Percentiles rank a stretch among this genome's conserved stretches.
These are phyloP conservation scores for Aphodius sticticus DNA, from an alignment of 2,888 invertebrate species.

Conservation along the genomic window DNA sequence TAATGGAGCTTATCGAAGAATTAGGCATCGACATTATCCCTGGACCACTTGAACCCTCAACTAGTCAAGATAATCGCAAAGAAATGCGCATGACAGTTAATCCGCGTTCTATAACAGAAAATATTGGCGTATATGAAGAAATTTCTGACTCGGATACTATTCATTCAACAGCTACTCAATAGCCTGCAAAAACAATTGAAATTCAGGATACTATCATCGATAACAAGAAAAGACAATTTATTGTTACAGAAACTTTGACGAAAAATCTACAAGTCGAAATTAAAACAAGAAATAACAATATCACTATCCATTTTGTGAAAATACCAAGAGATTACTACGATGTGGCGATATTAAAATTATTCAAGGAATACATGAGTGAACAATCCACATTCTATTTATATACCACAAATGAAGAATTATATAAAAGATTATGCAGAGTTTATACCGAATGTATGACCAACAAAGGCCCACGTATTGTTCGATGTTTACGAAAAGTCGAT, in stretches of 20 bases:
- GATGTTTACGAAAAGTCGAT: slow-evolving; percentile 11
- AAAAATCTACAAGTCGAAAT: slow-evolving; percentile 16
- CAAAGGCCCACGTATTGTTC: slow-evolving; percentile 15
- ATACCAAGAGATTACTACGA: slow-evolving; percentile 16
- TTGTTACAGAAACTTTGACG: slow-evolving; percentile 9
- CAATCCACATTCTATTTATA: slow-evolving; percentile 8
- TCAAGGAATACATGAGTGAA: slow-evolving; percentile 13
- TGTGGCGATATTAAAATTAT: neutral
- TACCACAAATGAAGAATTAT: slow-evolving; percentile 5
- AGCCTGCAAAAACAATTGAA: slow-evolving; percentile 22
- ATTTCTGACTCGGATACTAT: too few relatives aligned
- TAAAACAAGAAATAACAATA: neutral
- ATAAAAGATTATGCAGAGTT: slow-evolving; percentile 8
- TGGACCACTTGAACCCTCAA: neutral
- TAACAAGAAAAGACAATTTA: slow-evolving; percentile 25
- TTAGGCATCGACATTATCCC: neutral
- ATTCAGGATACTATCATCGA: slow-evolving; percentile 24
- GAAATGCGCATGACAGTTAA: slow-evolving; percentile 5
- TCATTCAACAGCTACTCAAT: slow-evolving; percentile 17
- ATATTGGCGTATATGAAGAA: too few relatives aligned
- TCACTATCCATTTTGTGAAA: neutral
- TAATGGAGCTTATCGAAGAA: slow-evolving; percentile 14
- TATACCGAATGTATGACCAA: neutral
- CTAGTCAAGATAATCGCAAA: neutral
- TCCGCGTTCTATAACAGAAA: too few relatives aligned